Conservation (phyloP, 2,797 vertebrate genomes). For the Selene dorsalis region DNA sequence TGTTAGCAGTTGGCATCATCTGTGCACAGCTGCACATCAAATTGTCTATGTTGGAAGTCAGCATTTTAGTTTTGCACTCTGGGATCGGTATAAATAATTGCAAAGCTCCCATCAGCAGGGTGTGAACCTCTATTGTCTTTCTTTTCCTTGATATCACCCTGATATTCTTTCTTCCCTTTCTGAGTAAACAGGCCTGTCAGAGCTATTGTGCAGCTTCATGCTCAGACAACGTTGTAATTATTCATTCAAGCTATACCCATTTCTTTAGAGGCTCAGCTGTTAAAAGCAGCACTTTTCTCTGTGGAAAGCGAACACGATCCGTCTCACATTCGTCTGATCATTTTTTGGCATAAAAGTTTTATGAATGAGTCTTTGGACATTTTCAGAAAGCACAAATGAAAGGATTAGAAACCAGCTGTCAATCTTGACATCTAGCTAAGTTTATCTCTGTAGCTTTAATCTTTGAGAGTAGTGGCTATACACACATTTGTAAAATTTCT, state of each 20-base stretch:
- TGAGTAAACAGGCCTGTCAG: constrained; percentile 44
- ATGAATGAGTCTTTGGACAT: constrained; percentile 11
- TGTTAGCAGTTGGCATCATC: neutral
- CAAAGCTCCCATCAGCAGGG: neutral
- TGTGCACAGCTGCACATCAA: neutral
- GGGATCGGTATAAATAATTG: constrained; percentile 2
- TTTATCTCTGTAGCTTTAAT: constrained; percentile 29
- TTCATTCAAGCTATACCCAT: constrained; percentile 35
- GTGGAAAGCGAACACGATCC: constrained; percentile 24
- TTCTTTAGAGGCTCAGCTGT: constrained; percentile 30
- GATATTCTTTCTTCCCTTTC: constrained; percentile 30
- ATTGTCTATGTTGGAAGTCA: neutral
- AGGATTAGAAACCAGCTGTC: constrained; percentile 31
- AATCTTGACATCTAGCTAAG: neutral
- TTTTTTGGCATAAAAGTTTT: constrained; percentile 34
- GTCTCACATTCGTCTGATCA: constrained; percentile 19
- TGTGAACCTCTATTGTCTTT: constrained; percentile 18
- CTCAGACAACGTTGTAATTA: constrained; percentile 39
- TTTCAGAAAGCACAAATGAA: neutral
- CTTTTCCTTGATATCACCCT: constrained; percentile 10
- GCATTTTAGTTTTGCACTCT: constrained; percentile 4
- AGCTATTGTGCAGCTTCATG: constrained; percentile 45
- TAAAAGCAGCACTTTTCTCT: constrained; percentile 24
- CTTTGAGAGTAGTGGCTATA: neutral
- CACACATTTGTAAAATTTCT: neutral